Base-by-base conservation (phyloP, 2,113 vertebrate genomes). In the Ageneiosus marmoratus region DNA sequence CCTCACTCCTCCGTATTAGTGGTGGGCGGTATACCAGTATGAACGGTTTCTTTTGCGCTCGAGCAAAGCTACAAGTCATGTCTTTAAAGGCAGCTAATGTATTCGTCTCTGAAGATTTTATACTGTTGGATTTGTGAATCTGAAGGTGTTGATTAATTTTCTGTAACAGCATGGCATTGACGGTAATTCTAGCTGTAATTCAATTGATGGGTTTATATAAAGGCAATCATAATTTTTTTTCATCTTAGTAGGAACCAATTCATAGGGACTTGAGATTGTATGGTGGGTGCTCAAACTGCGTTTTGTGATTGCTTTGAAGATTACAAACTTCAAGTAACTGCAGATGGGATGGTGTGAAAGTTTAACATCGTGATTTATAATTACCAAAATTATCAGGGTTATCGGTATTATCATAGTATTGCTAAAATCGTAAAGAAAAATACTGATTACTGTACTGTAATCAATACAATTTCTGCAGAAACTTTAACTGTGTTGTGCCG, bases 11-110 rank as follows among this genome's bases (percentile, higher is more conserved):
- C 5, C 44, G 24, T 13, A 48, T 46, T 50, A 73, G 44, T 73
- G 69, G 69, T 73, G 69, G 69, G 44, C n/a, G 24, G 69, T 73
- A 73, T 73, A 73, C 69, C 69, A 73, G 44, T 73, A 48, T 48
- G 44, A 37, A 24, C 10, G 0, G 44, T 73, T 48, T 27, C 0
- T 48, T 3, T 48, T 18, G 24, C 15, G 24, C 24, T 69, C 24
- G 34, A 69, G 34, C 20, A 5, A 70, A 70, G 46, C 4, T 44
- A 37, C 32, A 41, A 10, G 18, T 37, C 34, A 1, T 37, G 8
- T 67, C 20, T 67, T 2, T 41, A 69, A 69, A 44, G 34, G 3
- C 67, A 11, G 15, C 18, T 41, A 22, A 37, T 41, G 18, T 67
- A 22, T 67, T 67, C 37, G 4, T 22, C 10, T n/a, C 22, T 0